Conservation (phyloP, 1,140 invertebrate genomes). For the Drosophila lowei region DNA sequence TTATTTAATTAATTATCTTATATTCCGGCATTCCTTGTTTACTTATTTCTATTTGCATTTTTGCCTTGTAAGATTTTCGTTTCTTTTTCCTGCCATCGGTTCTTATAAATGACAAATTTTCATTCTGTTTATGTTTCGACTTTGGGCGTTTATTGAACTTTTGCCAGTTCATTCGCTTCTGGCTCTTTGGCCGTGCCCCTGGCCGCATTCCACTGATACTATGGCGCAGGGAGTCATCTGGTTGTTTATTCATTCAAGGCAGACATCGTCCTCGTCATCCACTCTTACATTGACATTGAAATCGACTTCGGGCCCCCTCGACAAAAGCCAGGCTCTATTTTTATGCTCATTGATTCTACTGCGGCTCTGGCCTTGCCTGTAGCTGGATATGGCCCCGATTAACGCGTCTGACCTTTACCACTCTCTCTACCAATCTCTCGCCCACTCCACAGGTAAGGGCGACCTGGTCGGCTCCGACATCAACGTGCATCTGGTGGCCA, state of each 20-base stretch:
- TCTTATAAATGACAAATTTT: conserved; percentile 39
- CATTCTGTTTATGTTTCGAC: conserved; percentile 50
- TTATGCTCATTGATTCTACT: conserved; percentile 75
- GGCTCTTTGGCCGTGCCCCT: neutral
- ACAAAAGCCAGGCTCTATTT: conserved; percentile 73
- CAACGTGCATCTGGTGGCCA: conserved; percentile 88
- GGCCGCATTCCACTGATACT: conserved; percentile 42
- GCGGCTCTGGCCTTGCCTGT: neutral
- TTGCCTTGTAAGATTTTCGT: conserved; percentile 3
- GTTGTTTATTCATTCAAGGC: conserved; percentile 72
- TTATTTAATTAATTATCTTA: too few relatives aligned
- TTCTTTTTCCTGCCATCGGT: conserved; percentile 27
- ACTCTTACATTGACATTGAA: conserved; percentile 38
- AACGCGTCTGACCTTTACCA: conserved; percentile 56
- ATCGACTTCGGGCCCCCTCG: conserved; percentile 51
- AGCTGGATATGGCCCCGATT: neutral
- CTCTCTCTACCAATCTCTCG: neutral
- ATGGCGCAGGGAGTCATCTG: conserved; percentile 38
- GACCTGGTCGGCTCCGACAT: conserved; percentile 98
- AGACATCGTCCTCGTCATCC: conserved; percentile 32
- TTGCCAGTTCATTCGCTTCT: conserved; percentile 64
- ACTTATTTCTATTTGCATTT: neutral
- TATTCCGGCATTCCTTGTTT: too few relatives aligned
- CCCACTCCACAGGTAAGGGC: conserved; percentile 90
- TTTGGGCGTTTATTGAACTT: conserved; percentile 60